A percentile compares a stretch with the other conserved stretches of the same genome.
Evolutionary conservation across 2,888 invertebrate genomes (phyloP).

Genomic region (Monoplex corrugatus): DNA sequence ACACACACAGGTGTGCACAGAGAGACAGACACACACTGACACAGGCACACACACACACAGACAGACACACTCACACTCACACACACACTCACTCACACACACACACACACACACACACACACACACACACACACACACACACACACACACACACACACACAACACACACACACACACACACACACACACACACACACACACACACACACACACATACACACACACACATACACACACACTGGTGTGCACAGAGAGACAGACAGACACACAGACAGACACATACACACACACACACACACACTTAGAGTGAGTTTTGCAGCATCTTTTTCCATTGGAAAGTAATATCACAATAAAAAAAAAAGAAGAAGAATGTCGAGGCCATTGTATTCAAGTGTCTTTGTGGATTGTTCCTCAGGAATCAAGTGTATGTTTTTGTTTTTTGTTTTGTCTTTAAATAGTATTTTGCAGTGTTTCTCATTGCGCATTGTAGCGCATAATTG

Average conservation of each 20-base stretch:
- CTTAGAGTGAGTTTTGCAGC: neutral
- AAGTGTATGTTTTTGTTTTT: neutral
- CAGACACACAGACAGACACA: neutral
- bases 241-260: neutral
- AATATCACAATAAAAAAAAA: neutral
- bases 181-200: neutral
- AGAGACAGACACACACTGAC: neutral
- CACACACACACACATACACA: constrained; percentile 1
- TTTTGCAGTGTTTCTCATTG: constrained; percentile 1
- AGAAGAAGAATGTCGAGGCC: neutral
- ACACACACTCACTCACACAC: neutral
- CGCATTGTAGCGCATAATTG: no score
- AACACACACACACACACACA: neutral
- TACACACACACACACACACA: neutral
- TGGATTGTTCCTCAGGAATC: no score
- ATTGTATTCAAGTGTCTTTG: neutral
- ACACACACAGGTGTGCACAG: neutral
- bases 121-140: neutral
- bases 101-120: neutral
- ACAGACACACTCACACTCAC: neutral
- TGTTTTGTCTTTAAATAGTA: neutral
- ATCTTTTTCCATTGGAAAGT: neutral
- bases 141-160: neutral
- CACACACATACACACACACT: neutral
- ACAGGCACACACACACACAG: neutral